phyloP scores from a whole-genome alignment of 2,113 vertebrate species.

The Oryctolagus cuniculus region mOryCun1.1 NC_091453.1:16476001-16476500 shows the following conservation, averaged over 20 bases:
- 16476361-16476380: constrained; percentile 44
- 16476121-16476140: constrained; percentile 67
- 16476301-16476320: not conserved
- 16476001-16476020: constrained; percentile 57
- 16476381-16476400: not conserved
- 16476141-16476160: constrained; percentile 62
- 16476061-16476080: constrained; percentile 77
- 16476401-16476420: constrained; percentile 19
- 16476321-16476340: not conserved
- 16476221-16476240: not conserved
- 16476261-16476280: constrained; percentile 27
- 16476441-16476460: constrained; percentile 27
- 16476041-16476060: constrained; percentile 65
- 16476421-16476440: not conserved
- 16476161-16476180: constrained; percentile 34
- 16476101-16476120: constrained; percentile 61
- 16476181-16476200: not conserved
- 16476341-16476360: not conserved
- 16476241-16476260: constrained; percentile 64
- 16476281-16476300: constrained; percentile 3
- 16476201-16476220: constrained; percentile 16
- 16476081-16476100: constrained; percentile 37
- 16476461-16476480: constrained; percentile 45
- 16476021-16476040: constrained; percentile 71
- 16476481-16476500: constrained; percentile 22